phyloP scores from a whole-genome alignment of 2,888 invertebrate species.

The Ceraclea dissimilis region DNA sequence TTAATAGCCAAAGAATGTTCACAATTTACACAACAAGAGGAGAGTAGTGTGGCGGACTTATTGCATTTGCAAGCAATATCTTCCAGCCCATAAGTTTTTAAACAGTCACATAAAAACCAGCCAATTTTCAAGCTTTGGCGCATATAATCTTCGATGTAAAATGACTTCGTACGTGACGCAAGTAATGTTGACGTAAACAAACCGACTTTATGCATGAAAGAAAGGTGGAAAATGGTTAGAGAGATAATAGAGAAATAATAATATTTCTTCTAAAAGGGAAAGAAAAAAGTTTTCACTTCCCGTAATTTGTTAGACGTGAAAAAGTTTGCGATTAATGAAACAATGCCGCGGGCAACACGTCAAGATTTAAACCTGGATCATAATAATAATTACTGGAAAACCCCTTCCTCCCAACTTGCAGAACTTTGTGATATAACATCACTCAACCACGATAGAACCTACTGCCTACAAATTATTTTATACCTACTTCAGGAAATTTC shows the following conservation, averaged over 20 bases:
- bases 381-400: conserved; percentile 24
- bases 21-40: too few species aligned
- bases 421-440: conserved; percentile 15
- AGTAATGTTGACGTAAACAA: too few species aligned
- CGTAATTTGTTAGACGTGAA: conserved; percentile 26
- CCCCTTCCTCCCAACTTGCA: conserved; percentile 16
- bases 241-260: conserved; percentile 2
- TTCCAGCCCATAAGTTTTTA: too few species aligned
- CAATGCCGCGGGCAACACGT: conserved; percentile 26
- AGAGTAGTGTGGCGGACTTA: too few species aligned
- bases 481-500: neutral
- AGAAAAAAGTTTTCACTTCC: conserved; percentile 20
- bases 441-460: conserved; percentile 13
- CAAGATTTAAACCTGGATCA: conserved; percentile 27
- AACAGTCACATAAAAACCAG: too few species aligned
- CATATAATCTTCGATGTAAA: too few species aligned
- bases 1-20: too few species aligned
- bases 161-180: too few species aligned
- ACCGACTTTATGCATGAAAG: too few species aligned
- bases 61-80: too few species aligned
- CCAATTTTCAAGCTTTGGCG: too few species aligned
- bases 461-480: conserved; percentile 7
- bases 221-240: neutral
- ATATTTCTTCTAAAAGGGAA: conserved; percentile 4
- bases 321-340: conserved; percentile 27